Evolutionary conservation across 1,140 invertebrate genomes (phyloP), one percentile per base, ranked within the genome.

Genomic region (Pissodes strobi): DNA sequence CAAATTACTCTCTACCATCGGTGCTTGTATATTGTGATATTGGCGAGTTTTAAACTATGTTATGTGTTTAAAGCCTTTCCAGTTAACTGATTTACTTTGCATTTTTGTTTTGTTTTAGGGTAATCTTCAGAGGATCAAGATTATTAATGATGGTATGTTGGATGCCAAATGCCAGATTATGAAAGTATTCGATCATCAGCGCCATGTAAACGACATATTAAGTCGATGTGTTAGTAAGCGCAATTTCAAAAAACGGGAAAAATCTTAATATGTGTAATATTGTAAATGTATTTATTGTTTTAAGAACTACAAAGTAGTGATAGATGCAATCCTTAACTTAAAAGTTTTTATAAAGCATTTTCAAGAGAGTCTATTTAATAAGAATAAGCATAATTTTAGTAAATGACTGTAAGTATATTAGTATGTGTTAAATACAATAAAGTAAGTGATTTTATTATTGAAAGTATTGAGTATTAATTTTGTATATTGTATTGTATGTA

Each of bases 41-140:
- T n/a, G n/a, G n/a, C n/a, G n/a, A n/a, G n/a, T n/a, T n/a, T n/a
- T n/a, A n/a, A n/a, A n/a, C n/a, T n/a, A n/a, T n/a, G n/a, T n/a
- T n/a, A n/a, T n/a, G n/a, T n/a, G n/a, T n/a, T n/a, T n/a, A n/a
- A n/a, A n/a, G n/a, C n/a, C n/a, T n/a, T n/a, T n/a, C n/a, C n/a
- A n/a, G n/a, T n/a, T n/a, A n/a, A n/a, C n/a, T n/a, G n/a, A n/a
- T 58, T 58, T 52, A 43, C 2, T 15, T 48, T 65, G 12, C 38
- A 53, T 37, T 9, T 27, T n/a, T n/a, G n/a, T n/a, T n/a, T n/a
- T n/a, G n/a, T 52, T 69, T 56, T 79, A 94, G 90, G 94, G 93
- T 30, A 97, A 97, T 79, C 90, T 97, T 74, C 95, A 98, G 80
- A 84, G 95, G 43, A 94, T 93, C 77, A 93, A 90, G 83, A 89